Conservation (phyloP, 2,797 vertebrate species). For the Melanogrammus aeglefinus region DNA sequence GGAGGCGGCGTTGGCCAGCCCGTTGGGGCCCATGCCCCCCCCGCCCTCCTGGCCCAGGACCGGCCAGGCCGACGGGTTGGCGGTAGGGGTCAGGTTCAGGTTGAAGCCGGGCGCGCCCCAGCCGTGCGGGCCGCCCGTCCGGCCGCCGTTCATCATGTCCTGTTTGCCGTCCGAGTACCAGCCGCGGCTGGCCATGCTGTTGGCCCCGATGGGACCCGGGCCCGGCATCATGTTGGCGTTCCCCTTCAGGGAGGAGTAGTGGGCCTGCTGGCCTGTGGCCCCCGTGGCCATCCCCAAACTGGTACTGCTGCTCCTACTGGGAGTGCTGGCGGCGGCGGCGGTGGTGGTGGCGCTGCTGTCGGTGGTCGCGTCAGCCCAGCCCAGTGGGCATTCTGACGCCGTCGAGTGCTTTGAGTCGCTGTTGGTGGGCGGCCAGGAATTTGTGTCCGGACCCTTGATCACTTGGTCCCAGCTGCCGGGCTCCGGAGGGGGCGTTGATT, state of each 20-base stretch:
- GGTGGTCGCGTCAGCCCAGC: constrained; percentile 81
- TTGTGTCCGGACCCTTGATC: constrained; percentile 85
- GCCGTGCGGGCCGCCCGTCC: constrained; percentile 54
- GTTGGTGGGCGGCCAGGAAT: constrained; percentile 82
- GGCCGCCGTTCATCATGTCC: constrained; percentile 72
- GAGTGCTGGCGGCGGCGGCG: constrained; percentile 38
- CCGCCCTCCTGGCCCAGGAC: constrained; percentile 87
- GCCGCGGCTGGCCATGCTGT: constrained; percentile 69
- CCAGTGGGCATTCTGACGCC: constrained; percentile 85
- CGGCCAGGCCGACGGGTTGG: constrained; percentile 96
- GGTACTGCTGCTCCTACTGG: constrained; percentile 33
- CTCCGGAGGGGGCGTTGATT: constrained; percentile 80
- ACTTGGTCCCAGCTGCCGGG: constrained; percentile 89
- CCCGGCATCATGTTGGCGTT: constrained; percentile 84
- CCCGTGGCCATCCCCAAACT: constrained; percentile 94
- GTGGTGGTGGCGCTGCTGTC: constrained; percentile 56
- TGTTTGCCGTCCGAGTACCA: constrained; percentile 87
- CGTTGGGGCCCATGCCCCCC: constrained; percentile 74
- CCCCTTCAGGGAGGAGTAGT: constrained; percentile 84
- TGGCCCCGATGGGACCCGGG: constrained; percentile 76
- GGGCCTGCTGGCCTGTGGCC: constrained; percentile 87
- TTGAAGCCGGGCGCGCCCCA: constrained; percentile 85
- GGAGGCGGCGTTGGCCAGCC: constrained; percentile 48
- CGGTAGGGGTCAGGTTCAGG: constrained; percentile 96
- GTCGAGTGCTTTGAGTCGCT: constrained; percentile 70